Base-by-base conservation (phyloP, 2,113 vertebrate species). In the Gobius niger region DNA sequence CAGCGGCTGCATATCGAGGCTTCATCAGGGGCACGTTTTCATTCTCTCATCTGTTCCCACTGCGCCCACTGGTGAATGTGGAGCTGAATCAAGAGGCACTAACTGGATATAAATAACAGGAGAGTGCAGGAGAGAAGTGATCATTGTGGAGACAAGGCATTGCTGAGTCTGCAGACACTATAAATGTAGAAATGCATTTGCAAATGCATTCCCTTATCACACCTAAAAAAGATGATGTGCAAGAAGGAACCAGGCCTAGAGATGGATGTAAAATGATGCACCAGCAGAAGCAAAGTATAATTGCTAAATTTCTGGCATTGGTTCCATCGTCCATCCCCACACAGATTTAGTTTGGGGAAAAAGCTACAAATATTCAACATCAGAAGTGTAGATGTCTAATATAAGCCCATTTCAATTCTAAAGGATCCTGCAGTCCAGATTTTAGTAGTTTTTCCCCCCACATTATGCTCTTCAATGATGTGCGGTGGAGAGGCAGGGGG, bases 1-100 rank as follows among this genome's bases (percentile, higher is more conserved):
- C 65, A 2, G 3, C 65, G 3, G 3, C 42, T 57, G 49, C 68
- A 67, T 63, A 76, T 81, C 76, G 51, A 44, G 3, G 46, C 57
- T 44, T 70, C 60, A 84, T 88, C 79, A 66, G 9, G 52, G 52
- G 62, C 44, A 57, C 63, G 1, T 9, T 65, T 78, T 51, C 44
- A 63, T 72, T 65, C 65, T 44, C 12, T 67, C 14, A 51, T 49
- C 52, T 67, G 44, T 63, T 51, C 46, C 51, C 19, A 1, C 44
- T 52, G 47, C 73, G 65, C 53, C 67, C 46, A 41, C 46, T 18
- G 5, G 1, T 50, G 65, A 78, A 72, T 59, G 40, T 41, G 68
- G 2, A 9, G 64, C 63, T n/a, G 52, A 75, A 68, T 70, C 61
- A 70, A 64, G 68, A 70, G 40, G 59, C 63, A 15, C 60, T 53